These are phyloP conservation scores for Amyelois transitella DNA, from an alignment of 1,140 invertebrate genomes.

Conservation along the genomic window DNA sequence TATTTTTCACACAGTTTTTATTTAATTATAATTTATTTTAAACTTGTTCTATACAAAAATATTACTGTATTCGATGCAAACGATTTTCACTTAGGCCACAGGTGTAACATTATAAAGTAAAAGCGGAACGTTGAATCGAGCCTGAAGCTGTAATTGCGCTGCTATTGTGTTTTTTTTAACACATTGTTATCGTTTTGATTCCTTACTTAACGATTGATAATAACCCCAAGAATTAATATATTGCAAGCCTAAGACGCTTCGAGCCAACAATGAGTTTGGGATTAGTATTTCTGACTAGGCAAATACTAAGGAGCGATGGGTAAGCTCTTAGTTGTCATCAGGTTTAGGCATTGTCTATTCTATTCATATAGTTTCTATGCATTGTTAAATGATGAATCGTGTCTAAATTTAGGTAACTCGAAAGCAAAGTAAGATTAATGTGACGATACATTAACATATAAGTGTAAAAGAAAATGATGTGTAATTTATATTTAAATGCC, in stretches of 20 bases:
- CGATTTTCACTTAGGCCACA: background rate
- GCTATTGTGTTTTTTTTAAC: background rate
- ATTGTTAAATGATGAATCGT: too few relatives aligned
- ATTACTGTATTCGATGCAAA: background rate
- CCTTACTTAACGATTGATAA: background rate
- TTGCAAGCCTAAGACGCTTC: too few relatives aligned
- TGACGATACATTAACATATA: too few relatives aligned
- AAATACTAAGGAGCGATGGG: background rate
- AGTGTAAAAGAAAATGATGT: too few relatives aligned
- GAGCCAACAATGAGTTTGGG: background rate
- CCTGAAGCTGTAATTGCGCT: background rate
- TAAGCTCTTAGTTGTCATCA: background rate
- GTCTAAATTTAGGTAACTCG: too few relatives aligned
- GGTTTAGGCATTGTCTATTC: background rate
- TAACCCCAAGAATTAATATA: too few relatives aligned
- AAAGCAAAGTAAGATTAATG: too few relatives aligned
- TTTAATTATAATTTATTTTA: background rate
- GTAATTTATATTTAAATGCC: too few relatives aligned
- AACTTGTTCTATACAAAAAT: background rate
- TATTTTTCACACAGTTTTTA: too few relatives aligned
- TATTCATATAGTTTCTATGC: background rate
- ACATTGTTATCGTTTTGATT: background rate
- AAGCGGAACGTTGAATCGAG: constrained; percentile 9
- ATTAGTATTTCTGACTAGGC: background rate
- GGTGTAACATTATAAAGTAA: constrained; percentile 19